A percentile compares a stretch with the other conserved stretches of the same genome.
phyloP scores from a whole-genome alignment of 1,140 invertebrate species.

The Drosophila pruinosa region DNA sequence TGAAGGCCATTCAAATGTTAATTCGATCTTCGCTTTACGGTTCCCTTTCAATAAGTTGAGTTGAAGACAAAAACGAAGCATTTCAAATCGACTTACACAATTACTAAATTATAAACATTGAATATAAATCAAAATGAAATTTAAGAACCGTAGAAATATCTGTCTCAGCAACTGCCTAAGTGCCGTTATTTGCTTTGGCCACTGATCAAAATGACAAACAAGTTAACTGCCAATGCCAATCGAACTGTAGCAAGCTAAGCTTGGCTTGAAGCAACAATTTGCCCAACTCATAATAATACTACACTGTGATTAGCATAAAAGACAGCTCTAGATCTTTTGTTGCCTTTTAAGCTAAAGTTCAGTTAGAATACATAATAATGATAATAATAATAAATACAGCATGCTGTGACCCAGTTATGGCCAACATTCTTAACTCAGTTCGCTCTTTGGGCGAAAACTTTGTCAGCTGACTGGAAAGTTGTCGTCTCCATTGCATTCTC shows the following conservation, averaged over 20 bases:
- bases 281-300: too few species aligned
- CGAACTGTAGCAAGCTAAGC: background rate
- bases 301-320: background rate
- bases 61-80: too few species aligned
- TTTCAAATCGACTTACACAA: too few species aligned
- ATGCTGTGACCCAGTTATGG: conserved; percentile 12
- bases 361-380: too few species aligned
- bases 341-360: background rate
- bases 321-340: background rate
- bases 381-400: too few species aligned
- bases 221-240: background rate
- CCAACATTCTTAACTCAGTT: conserved; percentile 3
- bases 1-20: conserved; percentile 18
- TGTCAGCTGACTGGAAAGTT: conserved; percentile 45
- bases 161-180: too few species aligned
- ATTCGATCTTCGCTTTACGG: background rate
- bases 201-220: background rate
- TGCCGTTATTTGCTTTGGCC: too few species aligned
- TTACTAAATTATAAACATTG: too few species aligned
- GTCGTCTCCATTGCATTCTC: background rate
- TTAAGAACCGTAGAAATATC: too few species aligned
- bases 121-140: too few species aligned
- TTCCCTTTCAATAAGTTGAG: conserved; percentile 6
- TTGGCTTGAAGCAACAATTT: background rate
- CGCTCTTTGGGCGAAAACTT: background rate